Evolutionary conservation across 2,113 vertebrate genomes (phyloP), one percentile per base, ranked within the genome.

Genomic region (Passerina amoena): DNA sequence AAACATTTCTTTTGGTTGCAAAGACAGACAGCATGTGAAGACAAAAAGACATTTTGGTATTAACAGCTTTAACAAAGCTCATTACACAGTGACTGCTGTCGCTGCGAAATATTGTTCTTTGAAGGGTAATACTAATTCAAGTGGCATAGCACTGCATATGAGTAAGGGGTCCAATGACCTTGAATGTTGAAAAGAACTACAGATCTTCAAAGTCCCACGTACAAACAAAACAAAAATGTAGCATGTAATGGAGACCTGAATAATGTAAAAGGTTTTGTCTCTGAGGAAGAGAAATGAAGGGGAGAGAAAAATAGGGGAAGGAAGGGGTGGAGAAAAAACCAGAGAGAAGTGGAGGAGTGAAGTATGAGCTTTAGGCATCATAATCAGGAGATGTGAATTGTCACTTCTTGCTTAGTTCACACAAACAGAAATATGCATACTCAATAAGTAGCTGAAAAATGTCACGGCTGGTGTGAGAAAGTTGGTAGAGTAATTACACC

Each of bases 111-210:
- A 63, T 2, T 5, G 14, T 76, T 47, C 76, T 97, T 97, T 97
- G 89, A 97, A 96, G 51, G 73, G 31, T 94, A 92, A 92, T 95
- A 92, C 84, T 94, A 92, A 97, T 97, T 97, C 90, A 82, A 91
- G 59, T 38, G 92, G 40, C 61, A 81, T 60, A 89, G 13, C 27
- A 68, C 57, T 92, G 38, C 56, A 82, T 69, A 90, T 3, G 82
- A 81, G 89, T 86, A 95, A 97, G 81, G 37, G 54, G 40, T 42
- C 70, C 57, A 85, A 90, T 94, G 90, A 95, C 75, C 71, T 86
- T 96, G 71, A 96, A 93, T 71, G 76, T 77, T 95, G 84, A 97
- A 97, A 97, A 97, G 81, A 96, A 63, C 51, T 77, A 88, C 48
- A 94, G 76, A 97, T 97, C 92, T 97, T 98, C 93, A 96, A 97